These are phyloP conservation scores for Tyria jacobaeae DNA, from an alignment of 2,888 invertebrate genomes.

Conservation along the genomic window DNA sequence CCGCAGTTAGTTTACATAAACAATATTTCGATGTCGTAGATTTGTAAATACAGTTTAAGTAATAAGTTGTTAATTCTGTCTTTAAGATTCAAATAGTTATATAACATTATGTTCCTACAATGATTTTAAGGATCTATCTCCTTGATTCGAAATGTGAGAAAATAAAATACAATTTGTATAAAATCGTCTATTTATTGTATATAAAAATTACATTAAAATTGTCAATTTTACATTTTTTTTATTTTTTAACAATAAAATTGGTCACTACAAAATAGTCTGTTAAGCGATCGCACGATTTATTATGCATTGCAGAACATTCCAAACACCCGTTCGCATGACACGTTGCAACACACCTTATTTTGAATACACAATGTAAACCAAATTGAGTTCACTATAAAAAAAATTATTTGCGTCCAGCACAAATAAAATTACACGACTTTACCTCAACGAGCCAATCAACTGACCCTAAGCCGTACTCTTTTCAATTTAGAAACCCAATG, in stretches of 20 bases:
- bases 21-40: slow-evolving; percentile 71
- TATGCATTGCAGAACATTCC: slow-evolving; percentile 76
- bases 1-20: slow-evolving; percentile 61
- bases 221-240: slow-evolving; percentile 84
- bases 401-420: slow-evolving; percentile 48
- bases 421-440: slow-evolving; percentile 35
- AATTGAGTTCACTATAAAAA: slow-evolving; percentile 46
- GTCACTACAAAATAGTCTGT: slow-evolving; percentile 86
- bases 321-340: slow-evolving; percentile 59
- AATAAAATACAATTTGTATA: slow-evolving; percentile 79
- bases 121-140: slow-evolving; percentile 51
- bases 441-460: slow-evolving; percentile 18
- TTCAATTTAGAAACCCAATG: slow-evolving; percentile 23
- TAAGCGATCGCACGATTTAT: slow-evolving; percentile 82
- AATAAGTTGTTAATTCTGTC: slow-evolving; percentile 46
- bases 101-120: slow-evolving; percentile 64
- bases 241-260: slow-evolving; percentile 83
- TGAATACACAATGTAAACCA: slow-evolving; percentile 46
- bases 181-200: slow-evolving; percentile 87
- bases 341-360: slow-evolving; percentile 53
- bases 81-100: slow-evolving; percentile 43
- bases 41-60: slow-evolving; percentile 60
- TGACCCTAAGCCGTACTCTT: slow-evolving; percentile 24
- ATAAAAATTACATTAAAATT: slow-evolving; percentile 87
- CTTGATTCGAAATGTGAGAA: slow-evolving; percentile 57